Conservation (phyloP, 2,888 invertebrate genomes). For the Rhodophaea formosa region DNA sequence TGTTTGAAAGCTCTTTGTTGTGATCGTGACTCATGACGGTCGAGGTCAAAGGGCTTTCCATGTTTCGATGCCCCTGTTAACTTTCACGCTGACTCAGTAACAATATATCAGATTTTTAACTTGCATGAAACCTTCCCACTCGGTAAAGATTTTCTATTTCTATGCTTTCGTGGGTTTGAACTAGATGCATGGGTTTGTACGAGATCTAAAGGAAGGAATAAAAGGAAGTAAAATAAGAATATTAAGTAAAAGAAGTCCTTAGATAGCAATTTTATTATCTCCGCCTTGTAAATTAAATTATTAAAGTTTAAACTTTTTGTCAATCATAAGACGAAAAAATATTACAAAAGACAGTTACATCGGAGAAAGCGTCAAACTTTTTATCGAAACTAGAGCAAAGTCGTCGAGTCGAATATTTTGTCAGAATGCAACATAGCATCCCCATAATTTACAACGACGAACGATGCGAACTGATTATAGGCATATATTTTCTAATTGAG, state of each 20-base stretch:
- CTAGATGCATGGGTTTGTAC: no score
- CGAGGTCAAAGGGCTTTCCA: slow-evolving; percentile 61
- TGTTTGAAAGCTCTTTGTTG: slow-evolving; percentile 40
- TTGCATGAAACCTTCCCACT: no score
- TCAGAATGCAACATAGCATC: neutral
- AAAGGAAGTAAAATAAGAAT: no score
- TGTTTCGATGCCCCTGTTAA: slow-evolving; percentile 33
- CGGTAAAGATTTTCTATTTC: no score
- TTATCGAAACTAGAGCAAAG: slow-evolving; percentile 6
- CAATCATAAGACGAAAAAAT: neutral
- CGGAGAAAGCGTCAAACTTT: slow-evolving; percentile 5
- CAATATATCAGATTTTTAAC: neutral
- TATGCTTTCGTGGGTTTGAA: no score
- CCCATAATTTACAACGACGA: slow-evolving; percentile 1
- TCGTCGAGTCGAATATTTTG: neutral
- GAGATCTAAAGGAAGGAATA: no score
- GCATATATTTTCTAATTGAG: slow-evolving; percentile 4
- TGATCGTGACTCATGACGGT: slow-evolving; percentile 49
- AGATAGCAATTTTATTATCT: no score
- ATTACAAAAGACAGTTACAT: neutral
- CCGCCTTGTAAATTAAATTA: no score
- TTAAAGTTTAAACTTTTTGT: no score
- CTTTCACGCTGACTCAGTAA: slow-evolving; percentile 33
- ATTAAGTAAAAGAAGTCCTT: no score
- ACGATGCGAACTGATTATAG: slow-evolving; percentile 11